A percentile compares a stretch with the other conserved stretches of the same genome.
Evolutionary conservation across 2,888 invertebrate genomes (phyloP).

Genomic region (Cyrtodaria siliqua): DNA sequence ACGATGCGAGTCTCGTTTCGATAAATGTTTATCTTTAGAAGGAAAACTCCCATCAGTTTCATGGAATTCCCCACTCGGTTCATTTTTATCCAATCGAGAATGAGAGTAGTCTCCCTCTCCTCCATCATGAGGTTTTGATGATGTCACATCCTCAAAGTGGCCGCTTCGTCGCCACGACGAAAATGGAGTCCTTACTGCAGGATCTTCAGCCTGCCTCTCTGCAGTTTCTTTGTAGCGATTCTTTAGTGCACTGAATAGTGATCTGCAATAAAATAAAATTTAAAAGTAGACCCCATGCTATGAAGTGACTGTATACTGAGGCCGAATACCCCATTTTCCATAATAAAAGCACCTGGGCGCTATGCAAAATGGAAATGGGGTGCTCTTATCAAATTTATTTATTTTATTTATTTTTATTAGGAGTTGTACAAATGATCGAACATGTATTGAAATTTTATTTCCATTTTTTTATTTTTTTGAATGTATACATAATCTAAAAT

Average conservation of each 20-base stretch:
- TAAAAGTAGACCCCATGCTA: too few species aligned
- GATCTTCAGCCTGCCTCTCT: slow-evolving; percentile 52
- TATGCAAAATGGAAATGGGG: too few species aligned
- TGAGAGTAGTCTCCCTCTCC: slow-evolving; percentile 22
- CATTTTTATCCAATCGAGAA: slow-evolving; percentile 26
- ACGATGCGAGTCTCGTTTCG: slow-evolving; percentile 19
- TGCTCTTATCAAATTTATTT: too few species aligned
- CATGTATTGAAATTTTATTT: too few species aligned
- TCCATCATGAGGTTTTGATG: slow-evolving; percentile 44
- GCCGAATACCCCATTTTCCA: too few species aligned
- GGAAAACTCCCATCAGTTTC: slow-evolving; percentile 10
- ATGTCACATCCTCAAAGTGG: slow-evolving; percentile 58
- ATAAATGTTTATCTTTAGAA: not conserved
- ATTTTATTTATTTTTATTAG: not conserved
- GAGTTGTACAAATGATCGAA: not conserved
- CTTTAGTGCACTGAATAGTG: slow-evolving; percentile 56
- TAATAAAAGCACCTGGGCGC: too few species aligned
- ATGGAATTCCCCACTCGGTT: slow-evolving; percentile 8
- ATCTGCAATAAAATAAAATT: slow-evolving; percentile 28
- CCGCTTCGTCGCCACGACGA: slow-evolving; percentile 67
- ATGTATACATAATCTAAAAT: too few species aligned
- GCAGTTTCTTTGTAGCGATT: slow-evolving; percentile 59
- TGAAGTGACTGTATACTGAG: too few species aligned
- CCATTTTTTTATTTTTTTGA: too few species aligned
- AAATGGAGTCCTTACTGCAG: slow-evolving; percentile 52